Conservation (phyloP, 2,888 invertebrate genomes). For the Drosophila meridionalis region DNA sequence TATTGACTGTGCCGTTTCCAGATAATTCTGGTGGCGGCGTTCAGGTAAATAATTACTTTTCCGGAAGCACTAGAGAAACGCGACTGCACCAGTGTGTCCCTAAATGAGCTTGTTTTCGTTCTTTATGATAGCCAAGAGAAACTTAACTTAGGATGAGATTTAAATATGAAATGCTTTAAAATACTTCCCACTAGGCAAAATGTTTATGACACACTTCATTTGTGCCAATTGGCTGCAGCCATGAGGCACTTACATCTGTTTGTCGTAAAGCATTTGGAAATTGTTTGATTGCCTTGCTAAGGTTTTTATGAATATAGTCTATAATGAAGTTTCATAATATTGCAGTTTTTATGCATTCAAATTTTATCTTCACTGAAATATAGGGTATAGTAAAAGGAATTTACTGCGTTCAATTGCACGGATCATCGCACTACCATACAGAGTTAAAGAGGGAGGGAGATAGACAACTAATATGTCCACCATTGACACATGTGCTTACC, state of each 20-base stretch:
- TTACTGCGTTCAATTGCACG: too few relatives aligned
- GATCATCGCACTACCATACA: too few relatives aligned
- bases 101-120: too few relatives aligned
- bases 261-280: constrained; percentile 1
- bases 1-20: too few relatives aligned
- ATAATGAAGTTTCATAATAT: neutral
- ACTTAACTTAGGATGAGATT: constrained; percentile 20
- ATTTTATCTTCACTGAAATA: neutral
- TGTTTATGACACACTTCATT: constrained; percentile 44
- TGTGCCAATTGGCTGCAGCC: constrained; percentile 9
- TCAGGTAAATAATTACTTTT: too few relatives aligned
- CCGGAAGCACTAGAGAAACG: too few relatives aligned
- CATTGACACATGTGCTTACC: constrained; percentile 1
- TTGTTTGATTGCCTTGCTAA: neutral
- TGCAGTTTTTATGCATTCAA: neutral
- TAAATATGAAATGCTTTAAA: constrained; percentile 41
- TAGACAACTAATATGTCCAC: neutral
- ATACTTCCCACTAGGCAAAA: constrained; percentile 25
- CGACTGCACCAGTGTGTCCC: too few relatives aligned
- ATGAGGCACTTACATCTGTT: constrained; percentile 2
- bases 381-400: neutral
- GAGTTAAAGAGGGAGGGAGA: neutral
- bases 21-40: too few relatives aligned
- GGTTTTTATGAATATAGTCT: constrained; percentile 1
- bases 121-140: constrained; percentile 47